Evolutionary conservation across 1,140 invertebrate species (phyloP), one percentile per base, ranked within the genome.

Genomic region (Ericerus pela): DNA sequence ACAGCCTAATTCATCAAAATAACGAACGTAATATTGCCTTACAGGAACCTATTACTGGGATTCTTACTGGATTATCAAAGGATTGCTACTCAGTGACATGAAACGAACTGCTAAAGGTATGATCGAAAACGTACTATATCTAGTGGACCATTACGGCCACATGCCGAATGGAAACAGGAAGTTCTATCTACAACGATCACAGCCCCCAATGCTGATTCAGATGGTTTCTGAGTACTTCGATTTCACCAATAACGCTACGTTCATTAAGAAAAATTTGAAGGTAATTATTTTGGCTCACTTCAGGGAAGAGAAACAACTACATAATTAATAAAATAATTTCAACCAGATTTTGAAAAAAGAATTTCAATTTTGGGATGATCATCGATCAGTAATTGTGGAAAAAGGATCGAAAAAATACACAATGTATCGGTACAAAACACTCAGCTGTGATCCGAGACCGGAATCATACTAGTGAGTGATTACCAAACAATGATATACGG

Each of bases 21-120:
- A n/a, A n/a, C n/a, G n/a, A n/a, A n/a, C n/a, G n/a, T n/a, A n/a
- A n/a, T n/a, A n/a, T n/a, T n/a, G n/a, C n/a, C 36, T 52, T 28
- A 37, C 12, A 16, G 51, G 52, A 24, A 27, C 51, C 1, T 92
- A 91, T 66, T 92, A 92, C 64, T 92, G 88, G 87, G 88, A 92
- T 66, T 84, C 85, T 1, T 91, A 82, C 67, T 92, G 88, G 87
- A 80, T 88, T 6, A 72, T 90, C 6, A 79, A 81, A 60, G 88
- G 87, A 11, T 71, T 91, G 2, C 67, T 91, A 0, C 64, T 82
- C 8, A 81, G 78, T 52, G 80, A 80, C 60, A 90, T 91, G 85
- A 64, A 67, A 1, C 62, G 75, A 12, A 90, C 86, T 6, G 82
- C 78, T 0, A 75, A 67, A 62, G 82, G 82, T n/a, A 84, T 90